Percentiles rank a stretch among this genome's conserved stretches.
These are phyloP conservation scores for Nesidiocoris tenuis DNA, from an alignment of 2,888 invertebrate genomes.

Conservation along the genomic window DNA sequence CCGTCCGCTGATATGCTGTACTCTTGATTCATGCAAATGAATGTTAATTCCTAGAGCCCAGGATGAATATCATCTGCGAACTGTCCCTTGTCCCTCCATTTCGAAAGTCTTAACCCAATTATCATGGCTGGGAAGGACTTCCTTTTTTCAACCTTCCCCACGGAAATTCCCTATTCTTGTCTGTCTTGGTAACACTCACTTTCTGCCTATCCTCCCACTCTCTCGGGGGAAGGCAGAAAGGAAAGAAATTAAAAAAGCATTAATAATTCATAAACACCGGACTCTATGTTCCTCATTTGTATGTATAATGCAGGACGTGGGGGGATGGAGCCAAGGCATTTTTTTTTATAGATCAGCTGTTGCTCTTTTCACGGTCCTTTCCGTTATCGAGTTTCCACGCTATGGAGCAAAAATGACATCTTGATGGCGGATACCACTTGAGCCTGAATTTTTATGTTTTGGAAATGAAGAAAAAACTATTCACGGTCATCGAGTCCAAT, in stretches of 20 bases:
- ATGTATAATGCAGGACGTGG: constrained; percentile 38
- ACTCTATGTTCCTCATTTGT: constrained; percentile 42
- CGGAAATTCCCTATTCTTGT: constrained; percentile 4
- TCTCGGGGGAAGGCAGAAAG: constrained; percentile 2
- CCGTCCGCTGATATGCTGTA: no score
- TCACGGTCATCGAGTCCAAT: not conserved
- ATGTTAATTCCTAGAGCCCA: constrained; percentile 27
- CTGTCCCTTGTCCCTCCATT: constrained; percentile 14
- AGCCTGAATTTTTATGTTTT: not conserved
- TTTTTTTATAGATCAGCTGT: constrained; percentile 42
- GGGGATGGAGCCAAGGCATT: not conserved
- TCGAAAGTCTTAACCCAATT: constrained; percentile 34
- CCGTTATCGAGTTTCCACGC: constrained; percentile 27
- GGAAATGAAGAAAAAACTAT: not conserved
- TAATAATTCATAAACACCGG: constrained; percentile 44
- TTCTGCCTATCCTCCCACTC: not conserved
- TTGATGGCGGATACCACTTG: not conserved
- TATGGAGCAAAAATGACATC: constrained; percentile 24
- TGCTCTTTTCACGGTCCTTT: constrained; percentile 21
- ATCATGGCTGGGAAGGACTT: constrained; percentile 27
- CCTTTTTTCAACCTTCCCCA: constrained; percentile 9
- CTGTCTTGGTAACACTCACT: not conserved
- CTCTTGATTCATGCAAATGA: constrained; percentile 44
- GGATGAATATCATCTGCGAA: constrained; percentile 22
- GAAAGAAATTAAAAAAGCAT: constrained; percentile 41